Conservation (phyloP, 2,797 vertebrate species). For the Sternarchorhynchus goeldii region DNA sequence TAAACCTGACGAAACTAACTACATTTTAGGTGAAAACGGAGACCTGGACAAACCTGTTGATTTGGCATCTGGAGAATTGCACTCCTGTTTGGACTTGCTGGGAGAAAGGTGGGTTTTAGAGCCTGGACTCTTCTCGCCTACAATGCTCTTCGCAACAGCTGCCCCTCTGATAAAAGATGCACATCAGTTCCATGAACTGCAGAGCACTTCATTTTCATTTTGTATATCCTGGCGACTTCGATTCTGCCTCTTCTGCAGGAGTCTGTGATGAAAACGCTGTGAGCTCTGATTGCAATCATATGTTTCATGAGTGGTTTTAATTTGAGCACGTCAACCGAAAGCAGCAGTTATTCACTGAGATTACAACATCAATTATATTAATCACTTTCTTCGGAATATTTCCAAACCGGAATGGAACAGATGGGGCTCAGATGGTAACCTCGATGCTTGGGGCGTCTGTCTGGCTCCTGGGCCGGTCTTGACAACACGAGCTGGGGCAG, state of each 20-base stretch:
- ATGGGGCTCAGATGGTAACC: conserved; percentile 52
- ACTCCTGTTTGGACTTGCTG: conserved; percentile 49
- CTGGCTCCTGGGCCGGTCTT: conserved; percentile 54
- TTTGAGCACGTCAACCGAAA: too few relatives aligned
- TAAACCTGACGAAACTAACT: background rate
- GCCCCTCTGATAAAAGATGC: conserved; percentile 65
- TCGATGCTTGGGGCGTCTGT: conserved; percentile 44
- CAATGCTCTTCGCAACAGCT: conserved; percentile 42
- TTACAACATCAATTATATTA: background rate
- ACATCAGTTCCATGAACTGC: too few relatives aligned
- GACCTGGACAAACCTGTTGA: conserved; percentile 26
- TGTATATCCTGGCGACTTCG: too few relatives aligned
- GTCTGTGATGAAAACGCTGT: background rate
- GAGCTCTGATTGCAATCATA: too few relatives aligned
- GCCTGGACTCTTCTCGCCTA: conserved; percentile 8
- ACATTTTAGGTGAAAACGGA: conserved; percentile 45
- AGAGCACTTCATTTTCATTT: too few relatives aligned
- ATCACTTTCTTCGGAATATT: background rate
- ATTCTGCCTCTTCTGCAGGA: too few relatives aligned
- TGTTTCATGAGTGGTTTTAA: too few relatives aligned
- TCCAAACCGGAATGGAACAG: background rate
- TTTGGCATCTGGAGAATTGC: conserved; percentile 37
- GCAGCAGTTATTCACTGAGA: background rate
- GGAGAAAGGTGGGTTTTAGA: conserved; percentile 32
- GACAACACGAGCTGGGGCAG: conserved; percentile 46